Evolutionary conservation across 2,797 vertebrate species (phyloP), one percentile per base, ranked within the genome.

Genomic region (Myiothlypis coronata): DNA sequence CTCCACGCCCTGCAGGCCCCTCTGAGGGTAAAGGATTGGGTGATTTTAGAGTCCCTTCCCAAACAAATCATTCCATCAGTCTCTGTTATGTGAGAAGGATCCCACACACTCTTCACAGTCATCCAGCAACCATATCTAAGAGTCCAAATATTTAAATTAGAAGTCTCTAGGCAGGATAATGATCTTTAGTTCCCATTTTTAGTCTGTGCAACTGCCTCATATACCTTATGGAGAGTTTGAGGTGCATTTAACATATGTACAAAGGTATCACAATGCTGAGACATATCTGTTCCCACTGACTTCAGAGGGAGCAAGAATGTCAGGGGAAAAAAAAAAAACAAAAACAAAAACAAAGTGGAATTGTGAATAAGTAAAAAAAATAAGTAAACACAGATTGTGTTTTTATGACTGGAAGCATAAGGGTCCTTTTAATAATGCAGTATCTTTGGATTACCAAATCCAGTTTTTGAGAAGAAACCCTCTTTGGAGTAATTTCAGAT

Each of bases 361-460:
- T 24, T 71, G 30, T 81, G 86, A 86, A 82, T 86, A 87, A 83
- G 8, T 80, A 61, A 87, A 89, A 89, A 87, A 24, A 8, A 14
- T 24, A 20, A 79, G 13, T 47, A 43, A 90, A 71, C 16, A 68
- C 6, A n/a, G 27, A 56, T 60, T 81, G 28, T 49, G 3, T 63
- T 83, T 81, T 49, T 87, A 14, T 76, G 59, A 75, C 50, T 75
- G 34, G 44, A 76, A 90, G 27, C 63, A 23, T 74, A 71, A 94
- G 17, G 16, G 19, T 86, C 7, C 26, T 75, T 93, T 95, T 87
- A 96, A 95, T 93, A 95, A 91, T 89, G 47, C 63, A 94, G 22
- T n/a, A 71, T 61, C 53, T 77, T 87, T 93, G 34, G 56, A 85
- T 76, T 28, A 55, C 52, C 39, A 65, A 50, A 92, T 76, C 14